Evolutionary conservation across 2,888 invertebrate genomes (phyloP).

Genomic region (Steinernema hermaphroditum): DNA sequence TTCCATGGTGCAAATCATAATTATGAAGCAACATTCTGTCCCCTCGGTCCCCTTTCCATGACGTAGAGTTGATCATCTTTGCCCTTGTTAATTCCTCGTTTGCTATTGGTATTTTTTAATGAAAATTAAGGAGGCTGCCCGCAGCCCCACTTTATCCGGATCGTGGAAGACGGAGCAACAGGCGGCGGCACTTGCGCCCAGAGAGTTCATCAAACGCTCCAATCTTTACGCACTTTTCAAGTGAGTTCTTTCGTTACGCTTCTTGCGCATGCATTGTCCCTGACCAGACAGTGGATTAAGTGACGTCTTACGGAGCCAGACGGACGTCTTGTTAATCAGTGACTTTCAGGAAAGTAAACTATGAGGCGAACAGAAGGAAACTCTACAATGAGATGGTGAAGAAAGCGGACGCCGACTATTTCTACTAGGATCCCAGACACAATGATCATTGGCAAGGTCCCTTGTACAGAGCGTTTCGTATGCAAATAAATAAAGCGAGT

Average conservation of each 20-base stretch:
- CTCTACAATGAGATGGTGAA: slow-evolving; percentile 30
- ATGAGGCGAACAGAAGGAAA: slow-evolving; percentile 16
- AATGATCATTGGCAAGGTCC: no score
- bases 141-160: not conserved
- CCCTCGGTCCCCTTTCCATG: no score
- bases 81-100: no score
- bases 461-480: no score
- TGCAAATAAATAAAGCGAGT: no score
- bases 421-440: not conserved
- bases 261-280: no score
- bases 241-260: no score
- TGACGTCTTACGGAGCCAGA: no score
- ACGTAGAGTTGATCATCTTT: no score
- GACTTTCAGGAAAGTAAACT: slow-evolving; percentile 10
- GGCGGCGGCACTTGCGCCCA: not conserved
- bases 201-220: not conserved
- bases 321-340: not conserved
- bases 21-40: no score
- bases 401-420: slow-evolving; percentile 12
- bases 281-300: no score
- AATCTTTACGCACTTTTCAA: slow-evolving; percentile 22
- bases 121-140: slow-evolving; percentile 1
- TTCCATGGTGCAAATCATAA: no score
- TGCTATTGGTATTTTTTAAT: not conserved
- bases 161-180: slow-evolving; percentile 15